Base-by-base conservation (phyloP, 2,888 invertebrate species). In the Hypolimnas misippus region DNA sequence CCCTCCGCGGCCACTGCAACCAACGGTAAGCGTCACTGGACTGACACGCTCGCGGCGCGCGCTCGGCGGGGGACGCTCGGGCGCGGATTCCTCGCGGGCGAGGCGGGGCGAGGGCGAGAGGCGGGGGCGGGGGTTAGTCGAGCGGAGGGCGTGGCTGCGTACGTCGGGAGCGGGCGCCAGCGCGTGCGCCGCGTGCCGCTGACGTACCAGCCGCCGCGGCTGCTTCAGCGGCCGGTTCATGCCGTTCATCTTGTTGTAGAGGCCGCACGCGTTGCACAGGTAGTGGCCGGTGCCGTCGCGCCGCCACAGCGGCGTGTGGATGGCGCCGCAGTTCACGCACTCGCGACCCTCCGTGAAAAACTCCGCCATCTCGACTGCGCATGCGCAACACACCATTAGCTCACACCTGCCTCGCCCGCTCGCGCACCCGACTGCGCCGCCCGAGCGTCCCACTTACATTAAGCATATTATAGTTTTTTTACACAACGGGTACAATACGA, bases 191-290 rank as follows among this genome's bases (percentile, higher is more conserved):
- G 87, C 87, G 84, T 83, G 86, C 76, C 92, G 90, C 87, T 86
- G 84, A 94, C 97, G 96, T 94, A 98, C 98, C 95, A 98, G 95
- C 94, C 98, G 97, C 86, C 98, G 98, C 73, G 99, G 98, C 93
- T 99, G 98, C 89, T 98, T 98, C 79, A 99, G 94, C 73, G 99
- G 99, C 77, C 99, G 94, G 93, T 98, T 98, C 95, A 98, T 97
- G 84, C 98, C 98, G 93, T 99, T 99, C 98, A 99, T 98, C 93
- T 98, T 98, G 93, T 97, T 98, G 94, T 99, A 99, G 81, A 99
- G 96, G 79, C 99, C 99, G 93, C 99, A 99, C 73, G 99, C 99
- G 94, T 99, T 99, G 95, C 99, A 99, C 80, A 99, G 95, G 93
- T 99, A 99, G 93, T 99, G 98, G 73, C 99, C 99, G 81, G 98